Evolutionary conservation across 92 coral and sea anemone species (phyloP).

Genomic region (Palythoa heliodiscus): DNA sequence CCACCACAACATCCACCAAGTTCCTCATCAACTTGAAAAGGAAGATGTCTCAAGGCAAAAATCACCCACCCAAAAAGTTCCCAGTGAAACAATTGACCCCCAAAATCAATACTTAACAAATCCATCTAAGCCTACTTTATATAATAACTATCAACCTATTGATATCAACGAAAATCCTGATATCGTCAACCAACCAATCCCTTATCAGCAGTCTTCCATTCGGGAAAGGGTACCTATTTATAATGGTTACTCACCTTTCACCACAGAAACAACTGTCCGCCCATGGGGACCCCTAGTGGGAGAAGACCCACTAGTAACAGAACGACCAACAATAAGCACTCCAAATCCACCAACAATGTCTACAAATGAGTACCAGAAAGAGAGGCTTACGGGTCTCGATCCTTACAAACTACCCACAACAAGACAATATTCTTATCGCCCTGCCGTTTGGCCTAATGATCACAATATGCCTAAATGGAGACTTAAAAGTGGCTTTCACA

Average conservation of each 20-base stretch:
- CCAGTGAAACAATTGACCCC: neutral
- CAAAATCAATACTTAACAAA: neutral
- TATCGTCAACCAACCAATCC: neutral
- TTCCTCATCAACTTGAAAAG: constrained; percentile 7
- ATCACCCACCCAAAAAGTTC: neutral
- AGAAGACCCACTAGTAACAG: neutral
- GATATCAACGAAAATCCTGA: neutral
- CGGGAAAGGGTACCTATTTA: neutral
- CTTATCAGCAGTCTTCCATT: neutral
- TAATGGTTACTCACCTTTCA: neutral
- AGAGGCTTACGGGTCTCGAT: neutral
- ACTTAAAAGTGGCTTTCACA: neutral
- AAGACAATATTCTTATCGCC: neutral
- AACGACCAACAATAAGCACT: neutral
- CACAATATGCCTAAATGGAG: neutral
- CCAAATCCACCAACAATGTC: neutral
- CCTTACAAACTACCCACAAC: neutral
- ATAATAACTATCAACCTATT: constrained; percentile 1
- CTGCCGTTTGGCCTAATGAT: neutral
- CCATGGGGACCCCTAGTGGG: constrained; percentile 28
- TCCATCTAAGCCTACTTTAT: neutral
- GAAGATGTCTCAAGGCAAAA: neutral
- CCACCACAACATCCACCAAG: constrained; percentile 7
- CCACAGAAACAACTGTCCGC: constrained; percentile 15
- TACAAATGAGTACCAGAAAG: neutral